Conservation (phyloP, 2,797 vertebrate genomes). For the Chelonia mydas region DNA sequence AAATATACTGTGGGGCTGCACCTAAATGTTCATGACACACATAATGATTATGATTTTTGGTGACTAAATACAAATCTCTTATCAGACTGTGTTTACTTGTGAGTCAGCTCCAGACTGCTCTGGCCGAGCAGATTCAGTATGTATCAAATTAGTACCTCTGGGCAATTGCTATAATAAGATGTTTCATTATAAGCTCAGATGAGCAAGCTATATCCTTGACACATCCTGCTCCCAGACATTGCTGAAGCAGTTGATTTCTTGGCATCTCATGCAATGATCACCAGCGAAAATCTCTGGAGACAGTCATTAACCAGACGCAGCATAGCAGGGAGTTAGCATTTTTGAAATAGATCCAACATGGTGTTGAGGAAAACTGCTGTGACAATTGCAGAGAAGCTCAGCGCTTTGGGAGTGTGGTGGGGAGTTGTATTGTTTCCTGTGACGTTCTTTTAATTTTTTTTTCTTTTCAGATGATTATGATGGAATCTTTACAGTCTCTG, state of each 20-base stretch:
- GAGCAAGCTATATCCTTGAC: conserved; percentile 30
- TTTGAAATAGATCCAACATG: conserved; percentile 43
- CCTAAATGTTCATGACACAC: not conserved
- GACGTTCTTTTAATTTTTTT: not conserved
- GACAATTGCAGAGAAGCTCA: conserved; percentile 40
- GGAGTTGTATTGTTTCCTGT: not conserved
- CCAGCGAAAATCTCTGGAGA: conserved; percentile 46
- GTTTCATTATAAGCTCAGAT: conserved; percentile 25
- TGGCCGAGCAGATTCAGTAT: not conserved
- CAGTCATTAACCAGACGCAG: conserved; percentile 59
- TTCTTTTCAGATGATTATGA: conserved; percentile 4
- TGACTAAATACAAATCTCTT: conserved; percentile 3
- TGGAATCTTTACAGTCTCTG: conserved; percentile 1
- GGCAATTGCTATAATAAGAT: conserved; percentile 11
- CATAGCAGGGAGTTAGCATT: conserved; percentile 4
- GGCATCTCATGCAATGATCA: conserved; percentile 45
- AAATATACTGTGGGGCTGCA: not conserved
- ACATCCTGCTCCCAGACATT: conserved; percentile 27
- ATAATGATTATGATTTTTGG: not conserved
- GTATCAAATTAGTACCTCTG: conserved; percentile 20
- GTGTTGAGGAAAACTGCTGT: conserved; percentile 26
- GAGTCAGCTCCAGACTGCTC: not conserved
- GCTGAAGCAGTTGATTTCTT: conserved; percentile 38
- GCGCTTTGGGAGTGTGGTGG: not conserved
- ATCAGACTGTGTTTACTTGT: not conserved